Percentiles rank a stretch among this genome's conserved stretches.
Evolutionary conservation across 2,113 vertebrate species (phyloP).

Genomic region (Pelecanoides urinatrix): DNA sequence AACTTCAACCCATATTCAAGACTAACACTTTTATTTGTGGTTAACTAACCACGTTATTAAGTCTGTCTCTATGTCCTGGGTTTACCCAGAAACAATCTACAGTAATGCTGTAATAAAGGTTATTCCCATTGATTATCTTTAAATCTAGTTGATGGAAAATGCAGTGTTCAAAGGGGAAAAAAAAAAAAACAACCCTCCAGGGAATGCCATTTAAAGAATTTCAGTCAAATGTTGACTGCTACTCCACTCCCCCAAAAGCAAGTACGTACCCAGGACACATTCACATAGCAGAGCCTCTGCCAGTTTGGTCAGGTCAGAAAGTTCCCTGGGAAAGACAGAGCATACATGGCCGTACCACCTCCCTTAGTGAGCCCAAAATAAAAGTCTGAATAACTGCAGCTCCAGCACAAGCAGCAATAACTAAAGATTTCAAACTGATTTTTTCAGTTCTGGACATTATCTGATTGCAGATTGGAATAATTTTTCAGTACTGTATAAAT

Average conservation of each 20-base stretch:
- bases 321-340: background rate
- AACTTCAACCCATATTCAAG: background rate
- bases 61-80: background rate
- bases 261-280: background rate
- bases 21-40: background rate
- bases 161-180: background rate
- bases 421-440: background rate
- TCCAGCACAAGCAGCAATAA: background rate
- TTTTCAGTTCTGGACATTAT: background rate
- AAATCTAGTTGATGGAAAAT: background rate
- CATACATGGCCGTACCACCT: no score
- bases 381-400: background rate
- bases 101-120: background rate
- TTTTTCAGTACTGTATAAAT: background rate
- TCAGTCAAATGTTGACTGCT: background rate
- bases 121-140: background rate
- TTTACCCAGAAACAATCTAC: background rate
- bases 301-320: background rate
- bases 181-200: background rate
- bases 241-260: background rate
- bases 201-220: background rate
- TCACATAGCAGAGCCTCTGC: background rate
- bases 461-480: background rate
- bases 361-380: background rate
- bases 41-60: background rate